Evolutionary conservation across 2,888 invertebrate species (phyloP).

Genomic region (Trissonchulus latispiculum): DNA sequence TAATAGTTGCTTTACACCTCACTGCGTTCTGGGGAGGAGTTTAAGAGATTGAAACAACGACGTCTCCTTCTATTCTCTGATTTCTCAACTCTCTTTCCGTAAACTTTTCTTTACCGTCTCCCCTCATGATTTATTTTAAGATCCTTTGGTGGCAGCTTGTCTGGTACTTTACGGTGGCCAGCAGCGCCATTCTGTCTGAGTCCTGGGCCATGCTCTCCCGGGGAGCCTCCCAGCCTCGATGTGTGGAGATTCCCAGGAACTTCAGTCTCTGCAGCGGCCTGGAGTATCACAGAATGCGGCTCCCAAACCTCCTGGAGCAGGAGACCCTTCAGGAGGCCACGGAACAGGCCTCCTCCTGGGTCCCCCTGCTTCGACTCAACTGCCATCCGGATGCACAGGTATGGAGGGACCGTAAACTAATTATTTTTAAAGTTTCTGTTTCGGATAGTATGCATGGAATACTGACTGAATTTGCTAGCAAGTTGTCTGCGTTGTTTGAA

Average conservation of each 20-base stretch:
- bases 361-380: conserved; percentile 52
- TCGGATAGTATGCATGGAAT: too few relatives aligned
- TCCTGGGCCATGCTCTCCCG: conserved; percentile 32
- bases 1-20: too few relatives aligned
- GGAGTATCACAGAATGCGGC: conserved; percentile 55
- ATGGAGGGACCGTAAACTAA: too few relatives aligned
- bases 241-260: conserved; percentile 55
- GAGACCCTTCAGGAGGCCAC: conserved; percentile 54
- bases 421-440: too few relatives aligned
- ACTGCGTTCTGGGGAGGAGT: too few relatives aligned
- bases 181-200: conserved; percentile 22
- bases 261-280: conserved; percentile 55
- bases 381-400: conserved; percentile 55
- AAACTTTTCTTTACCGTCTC: too few relatives aligned
- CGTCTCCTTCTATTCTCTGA: too few relatives aligned
- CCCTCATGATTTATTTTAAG: too few relatives aligned
- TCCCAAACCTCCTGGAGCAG: conserved; percentile 57
- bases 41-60: too few relatives aligned
- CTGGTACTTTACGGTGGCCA: not conserved
- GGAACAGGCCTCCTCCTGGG: conserved; percentile 53
- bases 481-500: too few relatives aligned
- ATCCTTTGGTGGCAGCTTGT: not conserved
- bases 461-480: too few relatives aligned
- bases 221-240: conserved; percentile 45
- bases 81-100: too few relatives aligned